Evolutionary conservation across 2,797 vertebrate genomes (phyloP), one percentile per base, ranked within the genome.

Genomic region (Spondyliosoma cantharus): DNA sequence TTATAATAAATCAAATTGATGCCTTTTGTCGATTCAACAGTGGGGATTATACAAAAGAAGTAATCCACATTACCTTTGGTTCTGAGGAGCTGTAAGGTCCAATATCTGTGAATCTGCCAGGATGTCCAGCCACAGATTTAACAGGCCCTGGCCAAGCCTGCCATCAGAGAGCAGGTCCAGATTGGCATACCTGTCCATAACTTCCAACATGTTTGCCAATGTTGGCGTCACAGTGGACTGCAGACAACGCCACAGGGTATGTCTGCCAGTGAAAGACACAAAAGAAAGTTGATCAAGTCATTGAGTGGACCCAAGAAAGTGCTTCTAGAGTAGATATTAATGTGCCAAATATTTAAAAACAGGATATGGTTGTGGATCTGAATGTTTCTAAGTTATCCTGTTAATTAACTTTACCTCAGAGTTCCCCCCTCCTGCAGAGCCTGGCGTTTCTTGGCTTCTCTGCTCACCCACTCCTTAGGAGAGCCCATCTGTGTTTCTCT

Each of bases 361-460:
- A 17, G 8, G 24, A 12, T 43, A 37, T 22, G 13, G 32, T 12
- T 37, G 37, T 37, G 37, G 37, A 37, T 37, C 37, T 11, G 9
- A 37, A 37, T 37, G 37, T 8, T 43, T 49, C 48, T 3, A 62
- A 20, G 9, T 59, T 54, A 7, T 42, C 14, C 20, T 32, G 7
- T 13, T 17, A 1, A 24, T 5, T 2, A 2, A 11, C 45, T 14
- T 77, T 87, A 96, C 95, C 95, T 93, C 17, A 95, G 90, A 48
- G 95, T 96, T 17, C 95, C 95, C 0, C 95, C 94, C 73, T 96
- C 95, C 62, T 94, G 95, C 19, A 96, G 88, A 37, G 94, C 93
- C 17, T 90, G 91, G 0, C 85, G 89, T 73, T 94, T 95, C 85
- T 78, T 90, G 66, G 93, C 92, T 46, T 94, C 93, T 13, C 4